Percentiles rank a stretch among this genome's conserved stretches.
These are phyloP conservation scores for Rhinopomastus cyanomelas DNA, from an alignment of 2,113 vertebrate species.

Conservation along the genomic window DNA sequence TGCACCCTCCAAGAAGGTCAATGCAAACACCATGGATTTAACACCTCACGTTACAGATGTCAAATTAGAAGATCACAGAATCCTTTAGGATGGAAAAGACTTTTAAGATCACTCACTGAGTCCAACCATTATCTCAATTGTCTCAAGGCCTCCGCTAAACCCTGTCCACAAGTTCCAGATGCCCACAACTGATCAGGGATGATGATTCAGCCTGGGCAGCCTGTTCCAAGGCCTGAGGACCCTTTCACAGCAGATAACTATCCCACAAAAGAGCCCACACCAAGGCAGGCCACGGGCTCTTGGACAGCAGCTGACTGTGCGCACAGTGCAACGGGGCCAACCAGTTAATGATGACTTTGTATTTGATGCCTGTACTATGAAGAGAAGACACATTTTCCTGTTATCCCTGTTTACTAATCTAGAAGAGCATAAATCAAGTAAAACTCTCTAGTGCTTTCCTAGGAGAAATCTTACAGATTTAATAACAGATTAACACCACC, in stretches of 20 bases:
- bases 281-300: not conserved
- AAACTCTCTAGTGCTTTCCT: not conserved
- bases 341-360: not conserved
- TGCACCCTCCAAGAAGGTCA: not conserved
- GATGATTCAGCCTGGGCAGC: too few relatives aligned
- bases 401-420: not conserved
- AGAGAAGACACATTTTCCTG: not conserved
- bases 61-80: too few relatives aligned
- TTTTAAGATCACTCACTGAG: too few relatives aligned
- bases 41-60: not conserved
- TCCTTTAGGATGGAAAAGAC: too few relatives aligned
- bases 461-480: not conserved
- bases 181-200: too few relatives aligned
- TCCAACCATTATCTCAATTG: too few relatives aligned
- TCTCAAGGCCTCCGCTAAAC: too few relatives aligned
- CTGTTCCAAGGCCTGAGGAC: too few relatives aligned
- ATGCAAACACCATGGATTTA: accelerated
- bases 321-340: slow-evolving; percentile 21
- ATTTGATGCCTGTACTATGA: not conserved
- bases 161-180: too few relatives aligned
- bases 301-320: slow-evolving; percentile 22
- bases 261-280: not conserved
- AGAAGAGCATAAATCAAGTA: slow-evolving; percentile 6
- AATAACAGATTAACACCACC: too few relatives aligned
- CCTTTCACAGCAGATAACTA: not conserved